Percentiles rank a stretch among this genome's conserved stretches.
Evolutionary conservation across 2,888 invertebrate genomes (phyloP).

Genomic region (Stegophylla sp.): DNA sequence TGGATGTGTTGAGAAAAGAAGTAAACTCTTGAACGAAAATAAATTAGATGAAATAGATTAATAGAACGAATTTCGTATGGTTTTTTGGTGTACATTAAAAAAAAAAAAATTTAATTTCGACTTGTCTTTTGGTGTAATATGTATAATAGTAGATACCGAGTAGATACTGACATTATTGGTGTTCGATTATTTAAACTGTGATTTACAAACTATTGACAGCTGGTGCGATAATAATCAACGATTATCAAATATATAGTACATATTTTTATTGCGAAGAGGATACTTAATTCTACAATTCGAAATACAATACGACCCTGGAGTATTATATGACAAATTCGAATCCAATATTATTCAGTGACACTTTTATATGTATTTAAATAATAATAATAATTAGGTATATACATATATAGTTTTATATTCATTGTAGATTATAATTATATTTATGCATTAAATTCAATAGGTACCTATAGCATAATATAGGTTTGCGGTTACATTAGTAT

Average conservation of each 20-base stretch:
- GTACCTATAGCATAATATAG: too few relatives aligned
- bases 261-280: background rate
- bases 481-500: too few relatives aligned
- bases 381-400: background rate
- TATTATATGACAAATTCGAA: constrained; percentile 29
- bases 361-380: constrained; percentile 9
- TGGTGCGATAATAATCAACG: background rate
- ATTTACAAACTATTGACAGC: constrained; percentile 7
- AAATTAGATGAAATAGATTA: background rate
- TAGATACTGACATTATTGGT: background rate
- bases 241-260: background rate
- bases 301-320: constrained; percentile 21
- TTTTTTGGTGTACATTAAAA: background rate
- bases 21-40: background rate
- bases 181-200: background rate
- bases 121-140: background rate
- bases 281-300: constrained; percentile 6
- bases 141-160: too few relatives aligned
- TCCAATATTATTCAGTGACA: constrained; percentile 26
- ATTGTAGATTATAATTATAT: background rate
- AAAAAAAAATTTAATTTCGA: background rate
- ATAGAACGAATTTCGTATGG: constrained; percentile 13
- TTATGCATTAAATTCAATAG: background rate
- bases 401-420: too few relatives aligned
- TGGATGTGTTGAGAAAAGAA: constrained; percentile 4